phyloP scores from a whole-genome alignment of 2,888 invertebrate species.

The Leistus spinibarbis region DNA sequence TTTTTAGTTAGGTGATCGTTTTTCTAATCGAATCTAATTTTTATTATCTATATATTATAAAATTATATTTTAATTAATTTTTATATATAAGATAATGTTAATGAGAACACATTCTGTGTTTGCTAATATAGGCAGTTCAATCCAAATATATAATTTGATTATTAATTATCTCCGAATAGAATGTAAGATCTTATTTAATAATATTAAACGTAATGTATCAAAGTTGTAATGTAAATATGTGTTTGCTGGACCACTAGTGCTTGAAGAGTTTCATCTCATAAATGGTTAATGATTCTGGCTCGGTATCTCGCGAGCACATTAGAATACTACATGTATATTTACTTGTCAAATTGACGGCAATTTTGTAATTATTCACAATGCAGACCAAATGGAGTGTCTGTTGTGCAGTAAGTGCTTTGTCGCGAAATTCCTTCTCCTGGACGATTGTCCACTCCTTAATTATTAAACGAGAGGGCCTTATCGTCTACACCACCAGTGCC shows the following conservation, averaged over 20 bases:
- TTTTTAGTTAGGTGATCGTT: too few species aligned
- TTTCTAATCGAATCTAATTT: too few species aligned
- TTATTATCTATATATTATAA: too few species aligned
- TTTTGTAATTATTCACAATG: slow-evolving; percentile 27
- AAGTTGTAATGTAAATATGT: background rate
- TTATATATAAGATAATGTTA: too few species aligned
- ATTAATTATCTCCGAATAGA: too few species aligned
- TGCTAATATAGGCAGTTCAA: too few species aligned
- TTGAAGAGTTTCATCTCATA: background rate
- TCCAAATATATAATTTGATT: too few species aligned
- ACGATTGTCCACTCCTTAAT: slow-evolving; percentile 19
- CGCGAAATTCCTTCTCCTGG: slow-evolving; percentile 34
- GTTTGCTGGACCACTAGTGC: background rate
- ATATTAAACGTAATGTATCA: background rate
- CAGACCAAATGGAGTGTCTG: slow-evolving; percentile 26
- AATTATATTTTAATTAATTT: too few species aligned
- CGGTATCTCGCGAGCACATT: slow-evolving; percentile 7
- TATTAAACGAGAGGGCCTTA: slow-evolving; percentile 18
- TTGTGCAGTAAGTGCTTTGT: slow-evolving; percentile 17
- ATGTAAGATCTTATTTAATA: too few species aligned
- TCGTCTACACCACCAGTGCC: slow-evolving; percentile 17
- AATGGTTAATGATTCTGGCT: background rate
- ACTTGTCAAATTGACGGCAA: slow-evolving; percentile 29
- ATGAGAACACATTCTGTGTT: too few species aligned
- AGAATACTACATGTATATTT: slow-evolving; percentile 27